A percentile compares a stretch with the other conserved stretches of the same genome.
These are phyloP conservation scores for Aporrectodea caliginosa DNA, from an alignment of 1,140 invertebrate species.

Conservation along the genomic window DNA sequence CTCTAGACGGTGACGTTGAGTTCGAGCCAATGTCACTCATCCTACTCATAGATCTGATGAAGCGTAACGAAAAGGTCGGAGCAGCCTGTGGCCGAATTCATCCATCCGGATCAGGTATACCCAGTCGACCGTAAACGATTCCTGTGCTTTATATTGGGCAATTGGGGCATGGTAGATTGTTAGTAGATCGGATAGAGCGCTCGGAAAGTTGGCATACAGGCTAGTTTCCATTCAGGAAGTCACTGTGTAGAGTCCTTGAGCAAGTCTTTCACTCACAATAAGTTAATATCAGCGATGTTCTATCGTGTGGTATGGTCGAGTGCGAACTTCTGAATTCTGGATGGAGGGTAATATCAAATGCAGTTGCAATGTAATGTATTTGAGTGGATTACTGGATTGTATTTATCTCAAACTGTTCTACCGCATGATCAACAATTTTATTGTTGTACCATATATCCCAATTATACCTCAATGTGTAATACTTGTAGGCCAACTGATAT, in stretches of 20 bases:
- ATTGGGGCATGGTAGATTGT: background rate
- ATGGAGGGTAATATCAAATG: too few relatives aligned
- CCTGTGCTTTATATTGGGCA: background rate
- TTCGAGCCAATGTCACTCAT: constrained; percentile 94
- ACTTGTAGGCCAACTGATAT: too few relatives aligned
- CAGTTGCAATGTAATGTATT: too few relatives aligned
- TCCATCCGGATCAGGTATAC: constrained; percentile 74
- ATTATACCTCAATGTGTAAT: too few relatives aligned
- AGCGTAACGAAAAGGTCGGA: constrained; percentile 95
- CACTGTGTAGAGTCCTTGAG: background rate
- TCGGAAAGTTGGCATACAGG: background rate
- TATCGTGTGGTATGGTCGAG: background rate
- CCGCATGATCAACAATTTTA: too few relatives aligned
- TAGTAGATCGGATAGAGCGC: too few relatives aligned
- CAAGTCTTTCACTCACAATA: background rate
- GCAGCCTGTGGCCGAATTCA: constrained; percentile 97
- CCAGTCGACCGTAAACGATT: too few relatives aligned
- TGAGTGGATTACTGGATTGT: too few relatives aligned
- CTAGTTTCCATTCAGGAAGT: background rate
- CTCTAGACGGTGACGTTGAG: constrained; percentile 96
- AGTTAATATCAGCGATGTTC: background rate
- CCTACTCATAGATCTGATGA: constrained; percentile 93
- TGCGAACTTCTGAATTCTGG: too few relatives aligned
- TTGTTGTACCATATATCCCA: too few relatives aligned
- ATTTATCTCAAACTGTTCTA: too few relatives aligned